Percentiles rank a stretch among this genome's conserved stretches.
Conservation (phyloP, 1,140 invertebrate species). For the Homalodisca vitripennis region DNA sequence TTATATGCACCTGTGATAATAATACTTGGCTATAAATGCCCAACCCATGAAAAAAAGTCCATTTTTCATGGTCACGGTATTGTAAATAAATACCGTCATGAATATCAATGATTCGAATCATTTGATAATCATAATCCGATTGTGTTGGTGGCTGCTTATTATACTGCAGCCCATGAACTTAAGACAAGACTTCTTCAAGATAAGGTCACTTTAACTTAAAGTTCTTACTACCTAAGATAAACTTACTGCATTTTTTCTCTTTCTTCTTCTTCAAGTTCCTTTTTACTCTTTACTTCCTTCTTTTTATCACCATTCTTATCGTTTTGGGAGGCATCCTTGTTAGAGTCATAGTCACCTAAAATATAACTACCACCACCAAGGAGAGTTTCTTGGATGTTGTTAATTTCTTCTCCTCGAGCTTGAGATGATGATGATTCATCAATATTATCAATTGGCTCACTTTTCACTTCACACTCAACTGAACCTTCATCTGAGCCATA, state of each 20-base stretch:
- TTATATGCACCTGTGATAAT: too few relatives aligned
- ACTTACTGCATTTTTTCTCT: conserved; percentile 46
- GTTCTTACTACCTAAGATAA: not conserved
- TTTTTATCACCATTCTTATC: conserved; percentile 36
- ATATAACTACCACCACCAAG: not conserved
- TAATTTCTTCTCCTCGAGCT: not conserved
- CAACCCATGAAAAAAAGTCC: too few relatives aligned
- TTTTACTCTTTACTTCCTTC: conserved; percentile 42
- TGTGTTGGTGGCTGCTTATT: too few relatives aligned
- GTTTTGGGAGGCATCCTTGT: not conserved
- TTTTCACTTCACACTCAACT: conserved; percentile 1
- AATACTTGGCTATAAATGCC: too few relatives aligned
- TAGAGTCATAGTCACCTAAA: not conserved
- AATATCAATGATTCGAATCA: too few relatives aligned
- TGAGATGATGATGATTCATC: not conserved
- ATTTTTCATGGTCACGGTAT: too few relatives aligned
- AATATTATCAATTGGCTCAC: not conserved
- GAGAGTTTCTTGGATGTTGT: not conserved
- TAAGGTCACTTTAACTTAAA: too few relatives aligned
- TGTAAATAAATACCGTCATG: too few relatives aligned
- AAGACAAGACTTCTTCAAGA: too few relatives aligned
- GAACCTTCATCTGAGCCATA: conserved; percentile 18
- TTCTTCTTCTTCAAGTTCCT: conserved; percentile 45
- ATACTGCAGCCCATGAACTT: too few relatives aligned
- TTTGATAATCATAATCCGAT: too few relatives aligned